These are phyloP conservation scores for Lithophane leautieri DNA, from an alignment of 2,888 invertebrate species.

Conservation along the genomic window DNA sequence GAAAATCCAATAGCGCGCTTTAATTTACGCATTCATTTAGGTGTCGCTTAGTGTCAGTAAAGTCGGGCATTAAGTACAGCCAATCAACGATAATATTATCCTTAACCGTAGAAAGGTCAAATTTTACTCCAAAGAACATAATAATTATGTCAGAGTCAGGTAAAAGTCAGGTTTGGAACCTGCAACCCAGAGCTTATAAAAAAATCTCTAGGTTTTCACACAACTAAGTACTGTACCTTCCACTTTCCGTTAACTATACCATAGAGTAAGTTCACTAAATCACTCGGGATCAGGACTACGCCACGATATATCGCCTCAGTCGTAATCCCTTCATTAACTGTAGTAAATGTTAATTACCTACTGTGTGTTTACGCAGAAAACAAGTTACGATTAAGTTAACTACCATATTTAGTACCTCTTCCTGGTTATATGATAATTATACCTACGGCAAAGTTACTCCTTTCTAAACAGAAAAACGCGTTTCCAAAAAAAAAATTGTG, in stretches of 20 bases:
- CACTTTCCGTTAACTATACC: background rate
- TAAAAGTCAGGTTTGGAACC: background rate
- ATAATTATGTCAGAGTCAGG: background rate
- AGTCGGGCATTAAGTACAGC: background rate
- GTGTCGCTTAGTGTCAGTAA: background rate
- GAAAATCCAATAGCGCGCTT: no score
- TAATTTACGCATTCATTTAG: background rate
- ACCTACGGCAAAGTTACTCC: background rate
- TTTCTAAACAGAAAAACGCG: background rate
- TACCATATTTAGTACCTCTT: background rate
- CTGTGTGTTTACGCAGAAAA: conserved; percentile 13
- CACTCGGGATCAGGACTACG: conserved; percentile 17
- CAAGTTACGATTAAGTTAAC: conserved; percentile 13
- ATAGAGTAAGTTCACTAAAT: conserved; percentile 23
- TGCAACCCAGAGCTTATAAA: background rate
- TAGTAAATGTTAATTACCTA: conserved; percentile 42
- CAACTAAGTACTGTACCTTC: background rate
- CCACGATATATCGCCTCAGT: conserved; percentile 2
- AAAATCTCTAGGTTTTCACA: background rate
- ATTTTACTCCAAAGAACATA: background rate
- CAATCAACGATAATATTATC: background rate
- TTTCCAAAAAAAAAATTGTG: background rate
- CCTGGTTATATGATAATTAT: background rate
- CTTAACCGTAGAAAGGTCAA: no score
- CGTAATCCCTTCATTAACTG: conserved; percentile 24